A percentile compares a stretch with the other conserved stretches of the same genome.
Evolutionary conservation across 2,113 vertebrate species (phyloP).

Genomic region (Corvus cornix): DNA sequence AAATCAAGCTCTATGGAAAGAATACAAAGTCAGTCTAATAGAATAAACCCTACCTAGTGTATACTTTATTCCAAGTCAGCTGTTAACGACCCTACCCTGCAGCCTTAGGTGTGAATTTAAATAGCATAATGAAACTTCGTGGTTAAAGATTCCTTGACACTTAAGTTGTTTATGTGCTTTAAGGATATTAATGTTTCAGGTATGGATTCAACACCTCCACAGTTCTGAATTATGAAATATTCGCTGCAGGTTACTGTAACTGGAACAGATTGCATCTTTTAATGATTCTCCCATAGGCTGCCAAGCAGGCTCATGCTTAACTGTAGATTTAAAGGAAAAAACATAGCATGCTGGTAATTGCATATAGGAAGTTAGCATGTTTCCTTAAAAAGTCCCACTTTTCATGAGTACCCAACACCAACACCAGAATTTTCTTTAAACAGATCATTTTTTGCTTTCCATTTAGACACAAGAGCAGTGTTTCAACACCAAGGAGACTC

Average conservation of each 20-base stretch:
- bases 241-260: neutral
- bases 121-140: neutral
- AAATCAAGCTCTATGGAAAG: neutral
- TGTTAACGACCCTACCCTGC: neutral
- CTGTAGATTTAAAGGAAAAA: neutral
- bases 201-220: neutral
- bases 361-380: neutral
- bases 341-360: neutral
- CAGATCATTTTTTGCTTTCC: neutral
- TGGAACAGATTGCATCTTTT: slow-evolving; percentile 17
- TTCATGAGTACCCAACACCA: neutral
- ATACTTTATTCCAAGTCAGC: neutral
- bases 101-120: slow-evolving; percentile 19
- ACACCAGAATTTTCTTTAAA: neutral
- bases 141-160: neutral
- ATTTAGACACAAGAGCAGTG: neutral
- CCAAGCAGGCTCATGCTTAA: neutral
- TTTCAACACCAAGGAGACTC: neutral
- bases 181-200: neutral
- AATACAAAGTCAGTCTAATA: neutral
- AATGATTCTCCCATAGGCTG: neutral
- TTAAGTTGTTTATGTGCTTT: neutral
- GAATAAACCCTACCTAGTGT: neutral
- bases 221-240: neutral
- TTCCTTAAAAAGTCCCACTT: neutral